Evolutionary conservation across 2,113 vertebrate genomes (phyloP), one percentile per base, ranked within the genome.

Genomic region (Gallinago media): DNA sequence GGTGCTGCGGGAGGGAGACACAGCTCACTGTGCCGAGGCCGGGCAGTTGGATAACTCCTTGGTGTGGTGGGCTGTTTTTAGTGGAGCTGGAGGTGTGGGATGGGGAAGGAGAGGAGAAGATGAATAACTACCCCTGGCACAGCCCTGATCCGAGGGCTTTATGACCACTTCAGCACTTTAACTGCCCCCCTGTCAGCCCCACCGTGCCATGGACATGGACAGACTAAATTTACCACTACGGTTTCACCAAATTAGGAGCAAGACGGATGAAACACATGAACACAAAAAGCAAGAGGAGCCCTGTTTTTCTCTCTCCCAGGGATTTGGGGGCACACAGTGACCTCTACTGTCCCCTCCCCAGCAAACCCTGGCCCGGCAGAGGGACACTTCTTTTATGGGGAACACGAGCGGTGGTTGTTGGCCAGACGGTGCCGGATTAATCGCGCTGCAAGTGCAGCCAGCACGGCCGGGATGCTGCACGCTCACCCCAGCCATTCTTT

Each of bases 401-500:
- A 31, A 8, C 3, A 3, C 2, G 22, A 81, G 75, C 74, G 7
- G 74, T 6, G 61, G 42, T 68, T 74, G 16, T 4, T 18, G 88
- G 56, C 70, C 3, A 4, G 13, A 4, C 25, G 7, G 56, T 3
- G 52, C 62, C 7, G 67, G 6, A 25, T 71, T 15, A 50, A 61
- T n/a, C 5, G 10, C 42, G 1, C 21, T 2, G 8, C 31, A 61
- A 54, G 63, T 12, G 73, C 65, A n/a, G 80, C n/a, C 1, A 80
- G n/a, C 1, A 8, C 10, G 82, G 89, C 65, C 4, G 15, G 54
- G 54, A 36, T 3, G 18, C 93, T 2, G 25, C 77, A 9, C 11
- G 87, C 88, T 94, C 68, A 15, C 32, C 92, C 96, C 54, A 32
- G 92, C 80, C 95, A 92, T 96, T 96, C 97, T 97, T 93, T 88